Conservation (phyloP, 2,888 invertebrate species). For the Resseliella maxima region DNA sequence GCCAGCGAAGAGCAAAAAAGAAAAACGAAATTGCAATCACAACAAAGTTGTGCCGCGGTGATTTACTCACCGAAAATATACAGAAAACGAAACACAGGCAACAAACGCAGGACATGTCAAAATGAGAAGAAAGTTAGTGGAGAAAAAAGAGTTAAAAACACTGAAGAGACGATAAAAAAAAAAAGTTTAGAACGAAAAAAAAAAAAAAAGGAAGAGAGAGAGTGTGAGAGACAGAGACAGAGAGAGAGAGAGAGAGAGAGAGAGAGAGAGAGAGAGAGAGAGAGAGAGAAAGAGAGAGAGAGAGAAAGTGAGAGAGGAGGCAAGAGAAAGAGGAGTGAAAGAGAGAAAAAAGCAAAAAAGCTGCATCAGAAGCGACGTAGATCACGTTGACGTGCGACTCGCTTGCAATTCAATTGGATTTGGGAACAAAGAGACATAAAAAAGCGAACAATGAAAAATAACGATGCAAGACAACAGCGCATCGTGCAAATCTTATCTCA, state of each 20-base stretch:
- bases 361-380: slow-evolving; percentile 19
- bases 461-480: slow-evolving; percentile 17
- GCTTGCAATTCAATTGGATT: slow-evolving; percentile 7
- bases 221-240: too few species aligned
- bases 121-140: too few species aligned
- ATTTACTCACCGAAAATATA: slow-evolving; percentile 14
- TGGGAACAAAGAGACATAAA: neutral
- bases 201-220: too few species aligned
- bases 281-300: too few species aligned
- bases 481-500: slow-evolving; percentile 6
- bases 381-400: slow-evolving; percentile 25
- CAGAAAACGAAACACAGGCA: neutral
- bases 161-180: neutral
- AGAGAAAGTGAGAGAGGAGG: neutral
- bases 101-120: neutral
- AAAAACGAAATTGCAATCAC: neutral
- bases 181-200: neutral
- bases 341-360: neutral
- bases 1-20: neutral
- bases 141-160: too few species aligned
- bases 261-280: too few species aligned
- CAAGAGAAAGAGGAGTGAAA: neutral
- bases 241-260: too few species aligned
- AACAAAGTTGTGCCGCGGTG: neutral
- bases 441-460: slow-evolving; percentile 9